These are phyloP conservation scores for Amphiprion ocellaris DNA, from an alignment of 2,113 vertebrate genomes.

Conservation along the genomic window DNA sequence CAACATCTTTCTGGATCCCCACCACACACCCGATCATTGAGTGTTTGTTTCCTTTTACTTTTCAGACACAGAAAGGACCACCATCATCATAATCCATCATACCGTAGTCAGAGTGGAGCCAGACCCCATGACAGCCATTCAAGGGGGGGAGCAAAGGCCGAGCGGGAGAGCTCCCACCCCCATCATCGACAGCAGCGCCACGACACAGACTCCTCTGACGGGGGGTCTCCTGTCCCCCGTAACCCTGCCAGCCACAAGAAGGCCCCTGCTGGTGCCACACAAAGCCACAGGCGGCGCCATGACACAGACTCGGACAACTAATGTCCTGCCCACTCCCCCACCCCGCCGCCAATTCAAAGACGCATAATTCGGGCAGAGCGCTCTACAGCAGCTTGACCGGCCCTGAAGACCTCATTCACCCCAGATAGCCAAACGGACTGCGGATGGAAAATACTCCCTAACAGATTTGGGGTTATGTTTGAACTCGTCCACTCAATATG, in stretches of 20 bases:
- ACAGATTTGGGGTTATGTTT: conserved; percentile 29
- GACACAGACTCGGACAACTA: conserved; percentile 86
- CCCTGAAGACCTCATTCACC: conserved; percentile 58
- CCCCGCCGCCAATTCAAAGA: conserved; percentile 54
- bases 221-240: conserved; percentile 67
- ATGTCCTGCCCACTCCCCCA: conserved; percentile 52
- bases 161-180: conserved; percentile 61
- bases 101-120: conserved; percentile 84
- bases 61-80: conserved; percentile 84
- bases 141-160: conserved; percentile 76
- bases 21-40: conserved; percentile 54
- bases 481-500: background rate
- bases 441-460: conserved; percentile 20
- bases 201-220: conserved; percentile 74
- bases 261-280: conserved; percentile 68
- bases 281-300: conserved; percentile 81
- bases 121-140: conserved; percentile 82
- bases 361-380: conserved; percentile 27
- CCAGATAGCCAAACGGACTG: conserved; percentile 19
- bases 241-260: conserved; percentile 67
- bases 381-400: conserved; percentile 45
- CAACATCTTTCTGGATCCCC: conserved; percentile 30
- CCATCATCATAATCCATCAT: conserved; percentile 86
- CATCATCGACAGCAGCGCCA: conserved; percentile 70
- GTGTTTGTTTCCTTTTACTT: conserved; percentile 76